These are phyloP conservation scores for Teleiodes luculella DNA, from an alignment of 2,888 invertebrate species.

Conservation along the genomic window DNA sequence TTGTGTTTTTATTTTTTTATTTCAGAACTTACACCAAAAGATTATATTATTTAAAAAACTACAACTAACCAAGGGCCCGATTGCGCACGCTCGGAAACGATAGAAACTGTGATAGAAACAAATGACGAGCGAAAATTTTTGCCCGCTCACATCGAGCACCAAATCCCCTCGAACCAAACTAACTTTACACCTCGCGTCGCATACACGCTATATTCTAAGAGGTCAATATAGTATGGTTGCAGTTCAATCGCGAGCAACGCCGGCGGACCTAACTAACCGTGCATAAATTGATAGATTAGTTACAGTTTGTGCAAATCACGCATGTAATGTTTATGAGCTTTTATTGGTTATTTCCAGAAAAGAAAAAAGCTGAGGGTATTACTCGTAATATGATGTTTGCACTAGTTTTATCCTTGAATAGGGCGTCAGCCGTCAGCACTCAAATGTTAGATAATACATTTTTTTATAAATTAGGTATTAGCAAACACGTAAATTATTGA, in stretches of 20 bases:
- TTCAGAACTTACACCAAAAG: too few relatives aligned
- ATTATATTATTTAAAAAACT: too few relatives aligned
- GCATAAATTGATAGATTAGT: slow-evolving; percentile 72
- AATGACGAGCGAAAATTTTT: slow-evolving; percentile 62
- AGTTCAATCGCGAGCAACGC: background rate
- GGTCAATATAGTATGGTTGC: background rate
- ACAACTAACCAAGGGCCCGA: slow-evolving; percentile 22
- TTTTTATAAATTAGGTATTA: too few relatives aligned
- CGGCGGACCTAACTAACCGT: slow-evolving; percentile 66
- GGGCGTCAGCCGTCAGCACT: too few relatives aligned
- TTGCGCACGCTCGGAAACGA: slow-evolving; percentile 31
- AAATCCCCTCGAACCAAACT: background rate
- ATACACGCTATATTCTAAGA: background rate
- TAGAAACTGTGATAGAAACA: slow-evolving; percentile 43
- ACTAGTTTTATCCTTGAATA: too few relatives aligned
- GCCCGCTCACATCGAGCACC: slow-evolving; percentile 43
- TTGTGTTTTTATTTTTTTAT: too few relatives aligned
- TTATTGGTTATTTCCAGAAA: slow-evolving; percentile 25
- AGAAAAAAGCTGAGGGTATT: background rate
- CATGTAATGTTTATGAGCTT: slow-evolving; percentile 33
- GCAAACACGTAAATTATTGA: too few relatives aligned
- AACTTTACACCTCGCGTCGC: too few relatives aligned
- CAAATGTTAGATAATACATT: too few relatives aligned
- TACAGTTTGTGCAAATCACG: slow-evolving; percentile 61
- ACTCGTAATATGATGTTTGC: too few relatives aligned